Conservation (phyloP, 2,888 invertebrate genomes). For the Melikaiella ostensackeni region DNA sequence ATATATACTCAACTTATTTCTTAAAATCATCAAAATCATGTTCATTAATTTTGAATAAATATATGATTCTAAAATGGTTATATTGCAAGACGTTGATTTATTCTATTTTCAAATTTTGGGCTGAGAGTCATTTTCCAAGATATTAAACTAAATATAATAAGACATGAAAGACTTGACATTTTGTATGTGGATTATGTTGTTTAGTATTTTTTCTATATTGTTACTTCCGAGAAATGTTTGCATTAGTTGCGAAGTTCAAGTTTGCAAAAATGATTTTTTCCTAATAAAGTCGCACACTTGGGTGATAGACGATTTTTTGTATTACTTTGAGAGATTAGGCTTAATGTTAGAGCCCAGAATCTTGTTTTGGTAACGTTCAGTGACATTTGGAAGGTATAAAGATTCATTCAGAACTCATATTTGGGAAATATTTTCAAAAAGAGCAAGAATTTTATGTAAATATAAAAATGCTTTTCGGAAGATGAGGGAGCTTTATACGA, state of each 20-base stretch:
- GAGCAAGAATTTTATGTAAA: not conserved
- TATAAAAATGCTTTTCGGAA: slow-evolving; percentile 28
- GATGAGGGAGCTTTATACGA: slow-evolving; percentile 4
- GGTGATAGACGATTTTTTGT: slow-evolving; percentile 43
- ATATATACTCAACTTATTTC: not conserved
- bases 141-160: slow-evolving; percentile 48
- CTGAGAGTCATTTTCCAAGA: slow-evolving; percentile 63
- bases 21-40: slow-evolving; percentile 53
- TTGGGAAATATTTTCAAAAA: not conserved
- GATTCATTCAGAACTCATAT: slow-evolving; percentile 3
- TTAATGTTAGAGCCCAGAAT: slow-evolving; percentile 36
- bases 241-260: not conserved
- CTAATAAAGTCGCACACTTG: slow-evolving; percentile 38
- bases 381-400: slow-evolving; percentile 22
- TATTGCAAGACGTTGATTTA: slow-evolving; percentile 46
- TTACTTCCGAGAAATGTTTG: not conserved
- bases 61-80: slow-evolving; percentile 51
- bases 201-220: slow-evolving; percentile 7
- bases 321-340: slow-evolving; percentile 38
- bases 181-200: not conserved
- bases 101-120: slow-evolving; percentile 42
- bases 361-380: slow-evolving; percentile 12
- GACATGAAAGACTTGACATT: slow-evolving; percentile 42
- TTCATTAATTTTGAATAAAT: slow-evolving; percentile 39
- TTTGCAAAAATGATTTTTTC: not conserved